Evolutionary conservation across 2,113 vertebrate genomes (phyloP).

Genomic region (Lamprotornis superbus): DNA sequence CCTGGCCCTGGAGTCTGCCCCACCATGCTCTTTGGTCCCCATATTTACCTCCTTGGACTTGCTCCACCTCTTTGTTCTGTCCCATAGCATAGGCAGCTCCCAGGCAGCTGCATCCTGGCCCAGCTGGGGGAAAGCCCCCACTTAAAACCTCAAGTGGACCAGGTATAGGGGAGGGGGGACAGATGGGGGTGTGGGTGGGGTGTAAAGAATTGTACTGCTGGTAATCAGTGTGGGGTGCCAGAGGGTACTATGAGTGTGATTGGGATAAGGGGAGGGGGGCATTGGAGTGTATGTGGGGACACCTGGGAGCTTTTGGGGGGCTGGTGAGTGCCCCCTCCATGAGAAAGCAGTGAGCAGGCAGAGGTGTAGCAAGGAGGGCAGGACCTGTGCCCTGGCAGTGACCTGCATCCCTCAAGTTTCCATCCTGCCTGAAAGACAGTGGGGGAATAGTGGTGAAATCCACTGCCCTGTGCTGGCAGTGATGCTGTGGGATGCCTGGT

Average conservation of each 20-base stretch:
- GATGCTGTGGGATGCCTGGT: neutral
- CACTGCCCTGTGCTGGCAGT: neutral
- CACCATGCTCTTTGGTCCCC: neutral
- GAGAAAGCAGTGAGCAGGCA: neutral
- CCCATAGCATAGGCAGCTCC: neutral
- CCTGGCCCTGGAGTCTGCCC: neutral
- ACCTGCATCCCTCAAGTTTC: neutral
- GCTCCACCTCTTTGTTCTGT: neutral
- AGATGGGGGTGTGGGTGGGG: neutral
- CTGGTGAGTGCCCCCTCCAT: neutral
- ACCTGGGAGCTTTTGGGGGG: neutral
- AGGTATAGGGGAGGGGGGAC: neutral
- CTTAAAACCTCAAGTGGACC: neutral
- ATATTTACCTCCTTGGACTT: neutral
- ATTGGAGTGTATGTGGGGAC: neutral
- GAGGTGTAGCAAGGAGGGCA: neutral
- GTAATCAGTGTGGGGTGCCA: neutral
- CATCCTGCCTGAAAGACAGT: neutral
- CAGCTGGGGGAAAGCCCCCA: neutral
- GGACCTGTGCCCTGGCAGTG: neutral
- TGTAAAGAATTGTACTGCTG: neutral
- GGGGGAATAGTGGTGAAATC: neutral
- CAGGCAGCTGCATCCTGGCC: neutral
- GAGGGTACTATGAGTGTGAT: neutral
- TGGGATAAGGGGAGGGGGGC: neutral